phyloP scores from a whole-genome alignment of 2,113 vertebrate species.

The human region GRCh38 chr1:10493001-10493500 shows the following conservation, averaged over 20 bases:
- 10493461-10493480: too few species aligned
- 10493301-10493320: neutral
- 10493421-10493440: neutral
- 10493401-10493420: neutral
- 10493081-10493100: neutral
- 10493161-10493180: neutral
- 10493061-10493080: neutral
- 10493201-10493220: neutral
- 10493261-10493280: neutral
- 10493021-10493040: neutral
- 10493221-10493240: neutral
- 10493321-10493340: neutral
- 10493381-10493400: neutral
- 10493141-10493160: neutral
- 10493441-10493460: too few species aligned
- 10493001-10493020: neutral
- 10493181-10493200: neutral
- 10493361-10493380: neutral
- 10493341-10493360: neutral
- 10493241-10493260: neutral
- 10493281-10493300: neutral
- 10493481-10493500: too few species aligned
- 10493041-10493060: neutral
- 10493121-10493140: neutral
- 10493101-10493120: neutral